Base-by-base conservation (phyloP, 2,888 invertebrate genomes). In the Mesorhabditis spiculigera region DNA sequence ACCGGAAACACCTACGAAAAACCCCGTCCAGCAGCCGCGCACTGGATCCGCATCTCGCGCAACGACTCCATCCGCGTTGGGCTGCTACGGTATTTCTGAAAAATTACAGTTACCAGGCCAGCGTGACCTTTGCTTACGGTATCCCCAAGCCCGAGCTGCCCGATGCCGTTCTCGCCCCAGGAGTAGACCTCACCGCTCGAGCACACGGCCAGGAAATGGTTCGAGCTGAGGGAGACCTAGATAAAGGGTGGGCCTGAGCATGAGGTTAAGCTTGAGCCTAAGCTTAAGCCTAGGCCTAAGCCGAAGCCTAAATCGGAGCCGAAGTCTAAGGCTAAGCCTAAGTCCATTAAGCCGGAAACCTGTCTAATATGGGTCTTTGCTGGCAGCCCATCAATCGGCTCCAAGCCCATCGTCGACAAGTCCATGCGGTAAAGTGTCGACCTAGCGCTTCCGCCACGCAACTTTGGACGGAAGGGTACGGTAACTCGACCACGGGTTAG, bases 111-210 rank as follows among this genome's bases (percentile, higher is more conserved):
- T 3, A 50, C 6, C n/a, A 8, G 4, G 41, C 4, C 3, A 1
- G 41, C n/a, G 6, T 28, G 6, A 63, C 16, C 2, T 28, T 45
- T 63, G n/a, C 72, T 70, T 5, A 69, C 64, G 13, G 77, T 72
- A 62, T 81, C 79, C 2, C 87, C 88, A 71, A 88, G 85, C 58
- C 91, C 91, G 65, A 92, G 86, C 84, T 92, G 91, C 0, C 91
- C 91, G 80, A 89, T 88, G 5, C 87, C 86, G 41, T 91, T 91
- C 81, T 90, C 90, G 28, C 92, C 92, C 91, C 91, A 92, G 0
- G 90, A 89, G 83, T 90, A 91, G 4, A 91, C 90, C 58, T 89
- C 87, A 42, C 10, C 16, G 10, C 41, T 64, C 58, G 58, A 50
- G 3, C 58, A 50, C 8, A 50, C 58, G 10, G 58, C 58, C 10